phyloP scores from a whole-genome alignment of 2,113 vertebrate genomes.

The Hyaena hyaena region DNA sequence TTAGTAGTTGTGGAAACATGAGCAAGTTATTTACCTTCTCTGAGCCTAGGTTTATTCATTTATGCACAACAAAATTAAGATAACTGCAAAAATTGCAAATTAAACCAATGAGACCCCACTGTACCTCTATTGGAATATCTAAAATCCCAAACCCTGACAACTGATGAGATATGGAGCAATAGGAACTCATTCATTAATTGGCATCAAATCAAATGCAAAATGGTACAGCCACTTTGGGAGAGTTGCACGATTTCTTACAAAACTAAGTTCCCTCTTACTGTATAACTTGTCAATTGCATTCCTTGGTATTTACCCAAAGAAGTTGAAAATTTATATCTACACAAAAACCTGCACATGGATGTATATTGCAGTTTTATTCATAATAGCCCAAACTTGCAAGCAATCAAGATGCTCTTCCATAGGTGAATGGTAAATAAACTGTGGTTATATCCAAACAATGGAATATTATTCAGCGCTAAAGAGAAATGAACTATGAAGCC shows the following conservation, averaged over 20 bases:
- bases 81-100: slow-evolving; percentile 8
- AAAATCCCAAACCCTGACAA: background rate
- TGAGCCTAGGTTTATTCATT: background rate
- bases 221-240: background rate
- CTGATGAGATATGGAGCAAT: background rate
- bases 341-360: background rate
- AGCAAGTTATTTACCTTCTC: slow-evolving; percentile 16
- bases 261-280: background rate
- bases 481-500: background rate
- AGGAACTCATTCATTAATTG: background rate
- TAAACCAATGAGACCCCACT: background rate
- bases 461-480: background rate
- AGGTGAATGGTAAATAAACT: background rate
- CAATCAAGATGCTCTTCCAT: background rate
- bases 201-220: background rate
- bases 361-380: background rate
- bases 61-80: slow-evolving; percentile 14
- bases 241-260: background rate
- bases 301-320: background rate
- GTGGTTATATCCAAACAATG: background rate
- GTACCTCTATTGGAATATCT: background rate
- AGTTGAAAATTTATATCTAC: background rate
- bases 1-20: background rate
- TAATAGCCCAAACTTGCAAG: background rate
- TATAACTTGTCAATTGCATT: background rate